phyloP scores from a whole-genome alignment of 2,888 invertebrate species.

The Stenodema calcarata region DNA sequence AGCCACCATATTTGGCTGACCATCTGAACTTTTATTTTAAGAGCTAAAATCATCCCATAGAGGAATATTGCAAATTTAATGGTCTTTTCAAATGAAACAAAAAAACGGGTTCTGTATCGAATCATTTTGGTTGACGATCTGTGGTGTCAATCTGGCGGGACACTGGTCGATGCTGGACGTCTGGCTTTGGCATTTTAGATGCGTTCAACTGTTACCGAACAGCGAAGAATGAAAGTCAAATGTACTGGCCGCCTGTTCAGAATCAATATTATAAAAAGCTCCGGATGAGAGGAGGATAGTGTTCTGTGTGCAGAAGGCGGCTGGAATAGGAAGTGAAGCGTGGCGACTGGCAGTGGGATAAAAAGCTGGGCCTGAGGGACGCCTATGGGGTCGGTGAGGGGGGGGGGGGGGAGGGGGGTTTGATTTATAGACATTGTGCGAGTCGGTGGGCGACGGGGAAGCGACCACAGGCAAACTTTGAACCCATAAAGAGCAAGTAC shows the following conservation, averaged over 20 bases:
- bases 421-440: slow-evolving; percentile 13
- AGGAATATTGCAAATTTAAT: too few species aligned
- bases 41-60: too few species aligned
- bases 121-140: too few species aligned
- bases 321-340: neutral
- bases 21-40: too few species aligned
- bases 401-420: neutral
- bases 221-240: neutral
- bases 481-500: slow-evolving; percentile 12
- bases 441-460: neutral
- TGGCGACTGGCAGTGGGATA: neutral
- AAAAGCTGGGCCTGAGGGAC: neutral
- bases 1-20: too few species aligned
- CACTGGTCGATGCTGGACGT: too few species aligned
- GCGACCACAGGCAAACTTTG: slow-evolving; percentile 16
- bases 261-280: neutral
- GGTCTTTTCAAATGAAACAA: too few species aligned
- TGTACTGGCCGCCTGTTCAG: neutral
- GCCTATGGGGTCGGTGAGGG: neutral
- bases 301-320: neutral
- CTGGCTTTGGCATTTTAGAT: too few species aligned
- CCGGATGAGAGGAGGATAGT: neutral
- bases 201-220: neutral
- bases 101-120: too few species aligned
- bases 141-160: too few species aligned